These are phyloP conservation scores for Reticulitermes lucifugus DNA, from an alignment of 2,888 invertebrate genomes.

Conservation along the genomic window DNA sequence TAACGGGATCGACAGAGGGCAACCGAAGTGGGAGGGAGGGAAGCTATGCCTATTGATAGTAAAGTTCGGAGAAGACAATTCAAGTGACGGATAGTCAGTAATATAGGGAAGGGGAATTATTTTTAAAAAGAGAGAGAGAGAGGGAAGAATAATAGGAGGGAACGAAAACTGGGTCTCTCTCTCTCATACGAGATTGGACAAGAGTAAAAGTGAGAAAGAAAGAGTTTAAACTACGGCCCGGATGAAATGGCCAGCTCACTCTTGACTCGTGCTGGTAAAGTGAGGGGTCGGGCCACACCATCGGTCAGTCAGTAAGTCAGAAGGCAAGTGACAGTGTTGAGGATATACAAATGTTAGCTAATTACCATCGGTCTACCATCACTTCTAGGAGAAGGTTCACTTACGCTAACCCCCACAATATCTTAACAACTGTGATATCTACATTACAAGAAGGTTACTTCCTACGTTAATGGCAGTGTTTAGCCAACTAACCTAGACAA, in stretches of 20 bases:
- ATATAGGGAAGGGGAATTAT: background rate
- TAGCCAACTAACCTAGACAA: no score
- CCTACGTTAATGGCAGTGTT: background rate
- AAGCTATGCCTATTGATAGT: background rate
- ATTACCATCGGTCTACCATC: background rate
- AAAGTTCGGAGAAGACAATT: background rate
- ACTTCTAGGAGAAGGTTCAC: background rate
- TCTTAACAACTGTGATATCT: background rate
- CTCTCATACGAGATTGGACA: constrained; percentile 29
- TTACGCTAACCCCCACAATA: background rate
- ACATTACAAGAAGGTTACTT: background rate
- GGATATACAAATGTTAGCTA: background rate
- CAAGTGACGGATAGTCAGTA: background rate
- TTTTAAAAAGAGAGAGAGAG: background rate
- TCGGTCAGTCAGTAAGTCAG: background rate
- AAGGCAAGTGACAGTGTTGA: background rate
- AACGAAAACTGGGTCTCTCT: constrained; percentile 38
- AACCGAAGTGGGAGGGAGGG: background rate
- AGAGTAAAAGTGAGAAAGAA: constrained; percentile 45
- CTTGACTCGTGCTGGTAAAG: constrained; percentile 19
- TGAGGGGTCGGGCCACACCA: constrained; percentile 8
- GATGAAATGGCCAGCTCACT: constrained; percentile 44
- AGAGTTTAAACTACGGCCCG: constrained; percentile 45
- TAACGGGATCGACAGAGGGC: background rate
- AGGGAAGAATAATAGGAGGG: constrained; percentile 24